A percentile compares a stretch with the other conserved stretches of the same genome.
Evolutionary conservation across 1,140 invertebrate genomes (phyloP).

Genomic region (Wiebesia pumilae): DNA sequence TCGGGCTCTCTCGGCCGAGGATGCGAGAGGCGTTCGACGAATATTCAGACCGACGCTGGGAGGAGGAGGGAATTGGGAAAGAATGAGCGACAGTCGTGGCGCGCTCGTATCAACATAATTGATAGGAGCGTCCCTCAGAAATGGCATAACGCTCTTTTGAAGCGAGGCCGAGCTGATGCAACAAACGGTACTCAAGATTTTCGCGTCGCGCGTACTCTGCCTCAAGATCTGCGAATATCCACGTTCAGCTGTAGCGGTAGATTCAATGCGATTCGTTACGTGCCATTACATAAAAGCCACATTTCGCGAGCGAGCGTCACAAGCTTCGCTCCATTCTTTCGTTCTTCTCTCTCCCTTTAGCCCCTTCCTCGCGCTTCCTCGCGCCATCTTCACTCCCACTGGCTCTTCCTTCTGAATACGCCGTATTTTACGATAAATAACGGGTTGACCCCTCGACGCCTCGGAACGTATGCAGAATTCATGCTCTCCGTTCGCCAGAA

Average conservation of each 20-base stretch:
- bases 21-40: neutral
- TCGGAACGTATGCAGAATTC: conserved; percentile 62
- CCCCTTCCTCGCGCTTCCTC: neutral
- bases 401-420: conserved; percentile 35
- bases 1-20: no score
- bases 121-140: conserved; percentile 14
- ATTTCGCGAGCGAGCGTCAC: conserved; percentile 24
- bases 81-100: neutral
- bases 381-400: conserved; percentile 7
- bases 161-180: conserved; percentile 13
- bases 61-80: neutral
- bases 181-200: conserved; percentile 55
- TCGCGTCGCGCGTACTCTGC: neutral
- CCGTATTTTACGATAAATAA: conserved; percentile 69
- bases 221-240: no score
- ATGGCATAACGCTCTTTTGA: conserved; percentile 5
- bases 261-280: conserved; percentile 66
- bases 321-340: conserved; percentile 18
- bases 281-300: conserved; percentile 62
- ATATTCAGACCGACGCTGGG: neutral
- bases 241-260: conserved; percentile 41
- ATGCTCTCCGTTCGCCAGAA: conserved; percentile 57
- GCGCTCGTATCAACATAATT: conserved; percentile 15
- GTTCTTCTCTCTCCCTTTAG: neutral
- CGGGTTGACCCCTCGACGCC: conserved; percentile 64